Evolutionary conservation across 2,113 vertebrate genomes (phyloP).

Genomic region (Entomyzon cyanotis): DNA sequence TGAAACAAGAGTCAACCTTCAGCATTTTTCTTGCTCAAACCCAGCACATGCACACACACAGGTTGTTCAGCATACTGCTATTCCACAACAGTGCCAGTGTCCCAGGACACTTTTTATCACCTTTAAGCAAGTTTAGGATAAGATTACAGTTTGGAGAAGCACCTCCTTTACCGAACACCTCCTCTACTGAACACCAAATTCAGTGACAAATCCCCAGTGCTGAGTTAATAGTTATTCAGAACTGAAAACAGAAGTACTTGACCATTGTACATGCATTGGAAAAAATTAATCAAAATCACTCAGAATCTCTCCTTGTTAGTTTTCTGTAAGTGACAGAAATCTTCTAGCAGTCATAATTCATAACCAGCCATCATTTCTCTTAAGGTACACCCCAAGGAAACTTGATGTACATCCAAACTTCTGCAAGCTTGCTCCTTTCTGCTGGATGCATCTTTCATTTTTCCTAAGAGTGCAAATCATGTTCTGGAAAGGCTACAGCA

Average conservation of each 20-base stretch:
- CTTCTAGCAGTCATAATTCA: slow-evolving; percentile 18
- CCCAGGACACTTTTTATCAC: background rate
- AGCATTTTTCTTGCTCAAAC: background rate
- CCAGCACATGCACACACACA: background rate
- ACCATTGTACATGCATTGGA: background rate
- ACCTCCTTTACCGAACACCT: background rate
- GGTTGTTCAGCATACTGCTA: background rate
- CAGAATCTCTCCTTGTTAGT: background rate
- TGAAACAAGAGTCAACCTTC: background rate
- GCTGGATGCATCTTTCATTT: slow-evolving; percentile 30
- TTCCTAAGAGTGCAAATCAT: slow-evolving; percentile 41
- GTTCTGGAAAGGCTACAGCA: slow-evolving; percentile 47
- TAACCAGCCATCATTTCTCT: slow-evolving; percentile 1
- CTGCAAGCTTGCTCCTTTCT: slow-evolving; percentile 57
- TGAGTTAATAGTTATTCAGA: background rate
- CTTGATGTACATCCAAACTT: slow-evolving; percentile 62
- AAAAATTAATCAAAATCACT: background rate
- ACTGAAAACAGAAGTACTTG: background rate
- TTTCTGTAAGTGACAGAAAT: background rate
- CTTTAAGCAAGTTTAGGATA: background rate
- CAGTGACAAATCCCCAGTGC: background rate
- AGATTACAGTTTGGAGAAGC: background rate
- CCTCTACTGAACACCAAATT: background rate
- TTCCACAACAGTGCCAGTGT: background rate
- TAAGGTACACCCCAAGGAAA: slow-evolving; percentile 34